Base-by-base conservation (phyloP, 1,140 invertebrate genomes). In the Drosophila varians region DNA sequence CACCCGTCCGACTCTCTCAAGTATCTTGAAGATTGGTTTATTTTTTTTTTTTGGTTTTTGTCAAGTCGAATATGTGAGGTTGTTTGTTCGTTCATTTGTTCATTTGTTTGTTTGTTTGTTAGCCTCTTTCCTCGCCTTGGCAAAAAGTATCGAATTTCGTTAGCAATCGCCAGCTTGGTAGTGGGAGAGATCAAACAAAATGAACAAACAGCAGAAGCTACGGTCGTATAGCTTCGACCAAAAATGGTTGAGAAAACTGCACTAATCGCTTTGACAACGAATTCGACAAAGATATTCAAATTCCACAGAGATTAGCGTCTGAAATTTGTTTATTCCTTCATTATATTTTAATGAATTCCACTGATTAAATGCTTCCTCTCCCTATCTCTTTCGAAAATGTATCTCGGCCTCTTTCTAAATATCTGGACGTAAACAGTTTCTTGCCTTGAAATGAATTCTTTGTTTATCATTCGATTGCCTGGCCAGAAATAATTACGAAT, bases 101-200 rank as follows among this genome's bases (percentile, higher is more conserved):
- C 34, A 38, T 38, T 14, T 38, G 48, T 61, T 25, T 68, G 42
- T 36, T 16, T 49, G 21, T 45, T 36, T 18, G 53, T 14, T 14
- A 42, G 38, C 3, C 38, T 16, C 14, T 42, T 57, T 71, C 31
- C 65, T 73, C 70, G 74, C 69, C 78, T 64, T 38, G 57, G 54
- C 74, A 73, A 84, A 79, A 84, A 80, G 75, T 84, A 87, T 84
- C 80, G 46, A 84, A 80, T 84, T 84, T 80, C 80, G 66, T 23
- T 43, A 38, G 51, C 60, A 51, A 31, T 38, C 23, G n/a, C 28
- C 46, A n/a, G 49, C 6, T 5, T 55, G 42, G 49, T 14, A 21
- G 25, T 18, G 14, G 12, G 14, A 11, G 14, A 73, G 46, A 61
- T 57, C 43, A 53, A 58, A 58, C 51, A 74, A 69, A 51, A 61